These are phyloP conservation scores for Elephas maximus DNA, from an alignment of 2,113 vertebrate species.

Conservation along the genomic window DNA sequence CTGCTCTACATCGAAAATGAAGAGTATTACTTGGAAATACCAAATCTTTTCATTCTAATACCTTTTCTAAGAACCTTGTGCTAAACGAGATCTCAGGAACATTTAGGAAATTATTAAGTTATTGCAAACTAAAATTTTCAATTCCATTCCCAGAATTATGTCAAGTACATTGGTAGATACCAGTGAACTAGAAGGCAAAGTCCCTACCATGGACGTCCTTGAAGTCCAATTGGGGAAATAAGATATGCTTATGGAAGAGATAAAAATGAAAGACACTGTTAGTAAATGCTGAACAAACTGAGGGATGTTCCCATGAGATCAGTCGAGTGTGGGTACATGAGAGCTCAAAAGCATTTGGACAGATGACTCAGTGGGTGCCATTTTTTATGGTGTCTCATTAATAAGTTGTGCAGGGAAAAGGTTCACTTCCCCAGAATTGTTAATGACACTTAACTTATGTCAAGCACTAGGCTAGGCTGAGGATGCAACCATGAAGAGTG, in stretches of 20 bases:
- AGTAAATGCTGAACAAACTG: neutral
- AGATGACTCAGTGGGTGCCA: neutral
- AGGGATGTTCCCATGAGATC: too few relatives aligned
- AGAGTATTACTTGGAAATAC: neutral
- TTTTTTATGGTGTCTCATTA: neutral
- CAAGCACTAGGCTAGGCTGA: neutral
- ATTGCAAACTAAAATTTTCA: neutral
- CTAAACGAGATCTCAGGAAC: neutral
- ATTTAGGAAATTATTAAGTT: neutral
- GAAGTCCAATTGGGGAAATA: neutral
- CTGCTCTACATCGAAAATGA: neutral
- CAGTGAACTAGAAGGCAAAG: neutral
- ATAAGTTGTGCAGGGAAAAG: neutral
- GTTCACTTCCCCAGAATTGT: neutral
- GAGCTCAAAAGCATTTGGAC: neutral
- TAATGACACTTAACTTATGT: neutral
- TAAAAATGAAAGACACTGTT: neutral
- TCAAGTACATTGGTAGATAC: neutral
- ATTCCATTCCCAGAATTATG: neutral
- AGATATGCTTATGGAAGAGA: neutral
- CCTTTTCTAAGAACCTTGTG: constrained; percentile 5
- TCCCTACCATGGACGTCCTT: neutral
- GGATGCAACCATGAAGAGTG: neutral
- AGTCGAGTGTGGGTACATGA: neutral
- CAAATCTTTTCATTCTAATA: neutral